Evolutionary conservation across 2,888 invertebrate genomes (phyloP), one percentile per base, ranked within the genome.

Genomic region (Latheticus oryzae): DNA sequence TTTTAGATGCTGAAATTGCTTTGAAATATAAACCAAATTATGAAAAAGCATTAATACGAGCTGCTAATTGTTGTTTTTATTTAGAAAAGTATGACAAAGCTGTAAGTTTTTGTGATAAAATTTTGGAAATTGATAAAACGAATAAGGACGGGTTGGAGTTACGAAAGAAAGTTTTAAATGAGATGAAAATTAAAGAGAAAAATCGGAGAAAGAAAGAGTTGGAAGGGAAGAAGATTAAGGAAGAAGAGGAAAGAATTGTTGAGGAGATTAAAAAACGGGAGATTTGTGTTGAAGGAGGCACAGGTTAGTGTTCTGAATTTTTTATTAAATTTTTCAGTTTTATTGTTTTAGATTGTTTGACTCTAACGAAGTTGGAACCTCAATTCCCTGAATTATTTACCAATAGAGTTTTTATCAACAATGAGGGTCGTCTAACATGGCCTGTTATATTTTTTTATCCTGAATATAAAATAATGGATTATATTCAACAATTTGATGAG

Each of bases 361-460:
- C 82, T 58, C 64, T 86, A 38, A 81, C 82, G 2, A 84, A 84
- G 62, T 67, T 87, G 5, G 85, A 86, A 48, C 88, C 90, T 0
- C 82, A 82, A 68, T 80, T 89, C 64, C 84, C 89, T 0, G 86
- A 88, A 21, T 81, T 88, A 2, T 83, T 84, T 30, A 83, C 87
- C 48, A 79, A 82, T 55, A 82, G 85, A 42, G 91, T 92, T 0
- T 82, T 84, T 68, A 69, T 91, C 5, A 83, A 84, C 60, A 79
- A 84, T 69, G 78, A 85, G 0, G 80, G 79, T 5, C 75, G 78
- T 28, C 77, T 97, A 5, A 79, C 87, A 42, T 97, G 96, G 96
- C 97, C 97, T 0, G 88, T 95, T 0, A 81, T 93, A 9, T 86
- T 97, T 64, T 80, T 93, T 5, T 97, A 96, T 77, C 97, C 97